Evolutionary conservation across 1,140 invertebrate genomes (phyloP), one percentile per base, ranked within the genome.

Genomic region (Varroa destructor): DNA sequence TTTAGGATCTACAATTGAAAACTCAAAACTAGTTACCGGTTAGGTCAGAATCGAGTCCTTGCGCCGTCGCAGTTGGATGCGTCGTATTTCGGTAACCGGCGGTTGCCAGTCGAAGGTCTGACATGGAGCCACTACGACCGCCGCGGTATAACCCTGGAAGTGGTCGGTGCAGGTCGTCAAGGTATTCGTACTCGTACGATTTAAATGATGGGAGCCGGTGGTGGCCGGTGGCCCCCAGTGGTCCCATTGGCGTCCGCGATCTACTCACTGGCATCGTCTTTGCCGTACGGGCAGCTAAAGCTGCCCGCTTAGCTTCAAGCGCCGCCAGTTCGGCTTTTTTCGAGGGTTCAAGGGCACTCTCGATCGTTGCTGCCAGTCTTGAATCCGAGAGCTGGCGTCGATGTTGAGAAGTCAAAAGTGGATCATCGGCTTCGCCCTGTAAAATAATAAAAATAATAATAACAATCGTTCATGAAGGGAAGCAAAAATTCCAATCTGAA

Each of bases 331-430:
- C 72, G 46, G 74, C 75, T 12, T 71, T 57, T 36, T 73, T 67
- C 71, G 72, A 75, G 10, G 74, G 72, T 67, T 77, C 77, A 51
- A 79, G 77, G 75, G 80, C 79, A 43, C 77, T 77, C 74, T 84
- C 81, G 75, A 84, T 83, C 72, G 79, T 78, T 64, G 80, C 77
- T 76, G 79, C 77, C 54, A 82, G 77, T 77, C 81, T 81, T 42
- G 81, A 81, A 76, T 83, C 82, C 42, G 82, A 83, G 71, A 82
- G 76, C 75, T 82, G 81, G 10, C 82, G 78, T 72, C 81, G 77
- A 74, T 83, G 82, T 42, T 82, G 43, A 54, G n/a, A 37, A 61
- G 46, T 55, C 56, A 72, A 55, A 40, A 51, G 54, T 71, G 56
- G 74, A 71, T 73, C 36, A 71, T 46, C 56, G 56, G 56, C 46